These are phyloP conservation scores for Orbicella faveolata DNA, from an alignment of 64 coral and sea anemone genomes.

Conservation along the genomic window DNA sequence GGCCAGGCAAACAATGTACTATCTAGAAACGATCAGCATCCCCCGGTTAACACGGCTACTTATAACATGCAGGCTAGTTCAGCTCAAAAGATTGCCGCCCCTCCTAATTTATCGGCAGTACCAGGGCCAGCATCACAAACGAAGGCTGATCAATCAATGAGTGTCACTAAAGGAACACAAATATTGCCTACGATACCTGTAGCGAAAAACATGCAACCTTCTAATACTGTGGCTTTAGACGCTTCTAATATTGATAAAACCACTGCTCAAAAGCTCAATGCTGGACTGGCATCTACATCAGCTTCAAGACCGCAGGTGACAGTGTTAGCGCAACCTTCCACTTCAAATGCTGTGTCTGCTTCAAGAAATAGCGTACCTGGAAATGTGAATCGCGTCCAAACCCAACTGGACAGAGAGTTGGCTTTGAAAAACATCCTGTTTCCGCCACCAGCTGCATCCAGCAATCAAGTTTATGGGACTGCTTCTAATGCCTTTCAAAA, in stretches of 20 bases:
- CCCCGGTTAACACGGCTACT: not conserved
- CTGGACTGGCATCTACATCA: not conserved
- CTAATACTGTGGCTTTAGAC: not conserved
- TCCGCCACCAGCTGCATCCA: slow-evolving; percentile 5
- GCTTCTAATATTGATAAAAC: not conserved
- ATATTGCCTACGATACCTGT: not conserved
- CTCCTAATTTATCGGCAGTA: not conserved
- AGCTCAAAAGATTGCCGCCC: not conserved
- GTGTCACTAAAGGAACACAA: not conserved
- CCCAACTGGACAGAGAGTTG: not conserved
- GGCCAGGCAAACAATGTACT: not conserved
- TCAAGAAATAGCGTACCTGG: not conserved
- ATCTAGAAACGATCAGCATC: not conserved
- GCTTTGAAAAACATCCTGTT: slow-evolving; percentile 16
- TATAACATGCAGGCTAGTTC: not conserved
- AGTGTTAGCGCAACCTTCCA: not conserved
- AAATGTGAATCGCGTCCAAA: not conserved
- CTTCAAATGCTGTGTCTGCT: not conserved
- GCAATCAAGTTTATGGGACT: not conserved
- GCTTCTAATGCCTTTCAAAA: not conserved
- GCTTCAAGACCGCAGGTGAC: not conserved
- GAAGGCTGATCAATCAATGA: not conserved
- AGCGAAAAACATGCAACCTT: not conserved
- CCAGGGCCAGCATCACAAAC: not conserved
- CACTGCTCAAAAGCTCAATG: slow-evolving; percentile 21